Evolutionary conservation across 2,113 vertebrate species (phyloP), one percentile per base, ranked within the genome.

Genomic region (Epinephelus lanceolatus): DNA sequence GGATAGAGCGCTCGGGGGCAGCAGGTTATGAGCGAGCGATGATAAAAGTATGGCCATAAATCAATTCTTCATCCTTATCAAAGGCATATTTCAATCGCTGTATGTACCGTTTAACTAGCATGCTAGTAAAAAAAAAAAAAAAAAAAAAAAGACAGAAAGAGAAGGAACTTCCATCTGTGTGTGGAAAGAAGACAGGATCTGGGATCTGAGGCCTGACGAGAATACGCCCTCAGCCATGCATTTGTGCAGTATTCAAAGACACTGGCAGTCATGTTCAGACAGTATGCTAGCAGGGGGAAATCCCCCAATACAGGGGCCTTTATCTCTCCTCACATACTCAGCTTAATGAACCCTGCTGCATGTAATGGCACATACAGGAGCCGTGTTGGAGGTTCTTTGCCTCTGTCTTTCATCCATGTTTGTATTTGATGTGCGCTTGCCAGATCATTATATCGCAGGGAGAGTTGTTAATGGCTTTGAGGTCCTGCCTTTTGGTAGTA

Each of bases 1-100:
- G 85, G 83, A 88, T 71, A 78, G 59, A 93, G 53, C 23, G 91
- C 94, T 94, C 6, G 40, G 84, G 89, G 94, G 92, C 85, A 86
- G 85, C 18, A 25, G 83, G 89, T 91, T 93, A 91, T 85, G 85
- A 93, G 87, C 78, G 85, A 94, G 91, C 13, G 47, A 81, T 92
- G 90, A 95, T 95, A 95, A 95, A 95, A 95, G 90, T 91, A 81
- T 68, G 79, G 76, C 85, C 84, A 60, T 96, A 95, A 96, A 96
- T 96, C 95, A 95, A 87, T 89, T 92, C 81, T 91, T 81, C 83
- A 83, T 91, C 89, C 81, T 65, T 94, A 95, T 95, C 94, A 95
- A 95, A 96, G 94, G 85, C 91, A 93, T 89, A 91, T 94, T 95
- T 95, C 89, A 91, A 90, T 88, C 62, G 3, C 62, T 91, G 88